A percentile compares a stretch with the other conserved stretches of the same genome.
These are phyloP conservation scores for Phocides pigmalion DNA, from an alignment of 1,140 invertebrate genomes.

Conservation along the genomic window DNA sequence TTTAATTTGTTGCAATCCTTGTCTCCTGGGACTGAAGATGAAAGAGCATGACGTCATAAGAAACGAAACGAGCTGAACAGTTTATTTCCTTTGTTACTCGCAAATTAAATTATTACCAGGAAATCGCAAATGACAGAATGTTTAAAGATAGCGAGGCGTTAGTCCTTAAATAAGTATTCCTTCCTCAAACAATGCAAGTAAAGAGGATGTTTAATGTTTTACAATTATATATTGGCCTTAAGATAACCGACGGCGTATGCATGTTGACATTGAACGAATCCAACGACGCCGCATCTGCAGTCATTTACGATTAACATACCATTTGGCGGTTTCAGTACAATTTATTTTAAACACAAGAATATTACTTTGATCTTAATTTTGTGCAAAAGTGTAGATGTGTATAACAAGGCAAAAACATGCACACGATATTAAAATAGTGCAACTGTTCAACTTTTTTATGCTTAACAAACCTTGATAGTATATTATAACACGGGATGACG, in stretches of 20 bases:
- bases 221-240: constrained; percentile 27
- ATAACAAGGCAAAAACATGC: neutral
- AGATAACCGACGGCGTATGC: constrained; percentile 22
- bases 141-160: constrained; percentile 27
- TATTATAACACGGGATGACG: constrained; percentile 18
- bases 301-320: constrained; percentile 15
- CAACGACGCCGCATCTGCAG: constrained; percentile 24
- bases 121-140: constrained; percentile 8
- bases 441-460: constrained; percentile 26
- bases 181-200: constrained; percentile 14
- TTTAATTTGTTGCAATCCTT: neutral
- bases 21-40: constrained; percentile 2
- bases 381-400: neutral
- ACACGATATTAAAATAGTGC: constrained; percentile 1
- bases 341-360: constrained; percentile 3
- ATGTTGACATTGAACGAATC: constrained; percentile 28
- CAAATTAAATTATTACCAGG: constrained; percentile 15
- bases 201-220: constrained; percentile 25
- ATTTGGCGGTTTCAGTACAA: neutral
- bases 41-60: constrained; percentile 3
- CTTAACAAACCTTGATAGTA: constrained; percentile 7
- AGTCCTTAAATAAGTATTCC: neutral
- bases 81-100: constrained; percentile 21
- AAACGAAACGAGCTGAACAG: constrained; percentile 25
- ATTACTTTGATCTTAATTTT: neutral